Evolutionary conservation across 35 echinoderm and acorn worm genomes (phyloP).

Genomic region (Amphiura filiformis): DNA sequence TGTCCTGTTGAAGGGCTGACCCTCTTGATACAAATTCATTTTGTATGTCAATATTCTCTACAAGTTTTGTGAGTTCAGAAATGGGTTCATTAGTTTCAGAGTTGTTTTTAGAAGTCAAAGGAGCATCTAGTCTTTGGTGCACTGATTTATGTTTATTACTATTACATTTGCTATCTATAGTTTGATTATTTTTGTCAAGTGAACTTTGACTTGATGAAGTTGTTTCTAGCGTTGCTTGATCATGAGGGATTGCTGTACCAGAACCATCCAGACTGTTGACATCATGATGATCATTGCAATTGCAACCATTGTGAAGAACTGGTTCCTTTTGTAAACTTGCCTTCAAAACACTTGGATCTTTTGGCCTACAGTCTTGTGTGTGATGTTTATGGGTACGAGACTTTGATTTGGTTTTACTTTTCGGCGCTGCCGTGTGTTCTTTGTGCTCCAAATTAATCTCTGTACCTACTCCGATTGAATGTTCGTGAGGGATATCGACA

Average conservation of each 20-base stretch:
- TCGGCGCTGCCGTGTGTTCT: not conserved
- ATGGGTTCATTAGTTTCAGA: slow-evolving; percentile 12
- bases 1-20: not conserved
- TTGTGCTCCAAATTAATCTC: not conserved
- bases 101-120: not conserved
- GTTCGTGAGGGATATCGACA: not conserved
- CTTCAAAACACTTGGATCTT: not conserved
- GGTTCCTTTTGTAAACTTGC: not conserved
- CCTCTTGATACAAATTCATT: not conserved
- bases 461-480: not conserved
- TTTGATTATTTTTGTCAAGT: too few relatives aligned
- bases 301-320: too few relatives aligned
- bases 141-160: not conserved
- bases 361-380: not conserved
- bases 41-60: slow-evolving; percentile 17
- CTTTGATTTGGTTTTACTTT: not conserved
- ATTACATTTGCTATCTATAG: not conserved
- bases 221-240: not conserved
- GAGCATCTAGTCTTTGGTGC: not conserved
- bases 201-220: too few relatives aligned
- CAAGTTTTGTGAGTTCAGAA: slow-evolving; percentile 29
- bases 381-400: not conserved
- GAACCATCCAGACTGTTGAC: not conserved
- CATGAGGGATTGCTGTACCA: not conserved
- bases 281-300: not conserved